These are phyloP conservation scores for Halictus quadricinctus DNA, from an alignment of 2,888 invertebrate genomes.

Conservation along the genomic window DNA sequence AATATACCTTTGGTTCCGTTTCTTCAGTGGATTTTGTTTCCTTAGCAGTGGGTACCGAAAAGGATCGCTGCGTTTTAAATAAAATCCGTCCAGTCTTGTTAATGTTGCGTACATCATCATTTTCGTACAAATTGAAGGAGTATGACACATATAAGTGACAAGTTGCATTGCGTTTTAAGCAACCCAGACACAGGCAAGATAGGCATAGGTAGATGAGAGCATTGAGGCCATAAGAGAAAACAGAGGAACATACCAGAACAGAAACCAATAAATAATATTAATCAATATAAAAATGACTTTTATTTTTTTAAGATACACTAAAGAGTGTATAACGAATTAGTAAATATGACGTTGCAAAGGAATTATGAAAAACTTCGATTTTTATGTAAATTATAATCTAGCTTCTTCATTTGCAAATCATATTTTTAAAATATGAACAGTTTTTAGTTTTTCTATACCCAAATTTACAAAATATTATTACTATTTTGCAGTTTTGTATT, in stretches of 20 bases:
- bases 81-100: constrained; percentile 84
- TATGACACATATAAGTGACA: constrained; percentile 68
- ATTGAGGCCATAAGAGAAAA: constrained; percentile 60
- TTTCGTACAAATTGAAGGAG: constrained; percentile 76
- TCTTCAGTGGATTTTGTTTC: constrained; percentile 85
- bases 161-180: constrained; percentile 64
- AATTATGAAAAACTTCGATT: background rate
- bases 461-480: background rate
- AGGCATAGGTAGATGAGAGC: constrained; percentile 73
- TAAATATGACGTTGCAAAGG: background rate
- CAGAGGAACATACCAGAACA: constrained; percentile 53
- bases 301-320: constrained; percentile 1
- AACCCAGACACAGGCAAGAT: constrained; percentile 66
- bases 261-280: constrained; percentile 58
- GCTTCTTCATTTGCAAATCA: background rate
- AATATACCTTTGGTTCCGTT: constrained; percentile 82
- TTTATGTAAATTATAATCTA: background rate
- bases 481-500: background rate
- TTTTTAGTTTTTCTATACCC: background rate
- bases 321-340: background rate
- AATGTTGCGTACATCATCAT: constrained; percentile 79
- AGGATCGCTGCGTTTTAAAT: constrained; percentile 96
- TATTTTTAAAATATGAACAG: background rate
- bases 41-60: constrained; percentile 96
- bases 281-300: constrained; percentile 39